Evolutionary conservation across 2,113 vertebrate species (phyloP), one percentile per base, ranked within the genome.

Genomic region (Platycercus adscitus): DNA sequence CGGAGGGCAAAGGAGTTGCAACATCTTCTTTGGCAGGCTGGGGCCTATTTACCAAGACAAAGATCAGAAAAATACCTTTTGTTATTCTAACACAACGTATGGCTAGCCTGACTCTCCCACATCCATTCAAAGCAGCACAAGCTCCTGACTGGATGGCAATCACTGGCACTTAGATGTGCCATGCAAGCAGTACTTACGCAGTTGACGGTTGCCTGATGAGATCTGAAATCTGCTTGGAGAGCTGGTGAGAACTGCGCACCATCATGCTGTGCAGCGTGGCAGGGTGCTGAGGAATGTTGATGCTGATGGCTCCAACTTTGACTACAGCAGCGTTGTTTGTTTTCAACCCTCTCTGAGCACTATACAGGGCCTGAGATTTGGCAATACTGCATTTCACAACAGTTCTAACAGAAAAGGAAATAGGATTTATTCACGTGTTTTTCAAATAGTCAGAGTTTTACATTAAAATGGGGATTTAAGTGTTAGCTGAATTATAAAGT

Each of bases 331-430:
- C 99, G 1, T 99, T 99, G 97, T 99, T 99, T 63, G 99, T 99
- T 92, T 98, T 99, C 95, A 99, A 33, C 31, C 99, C 99, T 37
- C 99, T 97, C 97, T 99, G 99, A 58, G 99, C 99, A 35, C 99
- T 99, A 95, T 99, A 99, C 63, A 99, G 97, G 17, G 99, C 99
- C 97, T 99, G 99, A 3, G 99, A 99, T 96, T 99, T 99, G 94
- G 99, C 99, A 70, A 99, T 99, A 94, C 99, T 99, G 97, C 99
- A 99, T 90, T 99, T 99, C 91, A 99, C 99, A n/a, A 99, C 99
- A 6, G 99, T 99, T 95, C 99, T 99, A 98, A n/a, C 44, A 47
- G 95, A 84, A 72, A 81, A 92, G 11, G n/a, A 88, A 69, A 90
- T 0, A 17, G 50, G 8, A 16, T n/a, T 89, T 87, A 86, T 13